These are phyloP conservation scores for Scaptomyza caliginosa DNA, from an alignment of 2,888 invertebrate species.

Conservation along the genomic window DNA sequence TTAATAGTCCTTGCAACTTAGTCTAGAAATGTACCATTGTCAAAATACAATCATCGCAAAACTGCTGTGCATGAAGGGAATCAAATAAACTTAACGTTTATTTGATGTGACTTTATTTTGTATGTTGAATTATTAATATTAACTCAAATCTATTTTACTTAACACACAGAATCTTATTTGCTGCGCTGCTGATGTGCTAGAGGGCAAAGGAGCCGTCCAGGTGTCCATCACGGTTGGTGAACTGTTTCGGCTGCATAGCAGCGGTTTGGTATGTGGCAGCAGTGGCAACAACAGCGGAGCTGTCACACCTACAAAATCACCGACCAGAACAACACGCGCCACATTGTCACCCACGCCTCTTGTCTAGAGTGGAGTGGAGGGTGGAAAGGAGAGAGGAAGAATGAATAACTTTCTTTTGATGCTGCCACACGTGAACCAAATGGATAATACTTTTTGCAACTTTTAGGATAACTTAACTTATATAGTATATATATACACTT, in stretches of 20 bases:
- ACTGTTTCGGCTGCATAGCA: slow-evolving; percentile 88
- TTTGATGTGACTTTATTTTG: slow-evolving; percentile 6
- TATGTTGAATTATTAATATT: slow-evolving; percentile 27
- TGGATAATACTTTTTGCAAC: slow-evolving; percentile 34
- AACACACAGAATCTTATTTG: slow-evolving; percentile 90
- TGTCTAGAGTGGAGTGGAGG: slow-evolving; percentile 52
- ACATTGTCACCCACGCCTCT: slow-evolving; percentile 81
- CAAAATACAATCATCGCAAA: slow-evolving; percentile 12
- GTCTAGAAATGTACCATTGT: slow-evolving; percentile 30
- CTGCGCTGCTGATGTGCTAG: slow-evolving; percentile 95
- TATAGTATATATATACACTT: not conserved
- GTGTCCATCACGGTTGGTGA: slow-evolving; percentile 95
- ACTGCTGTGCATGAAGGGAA: slow-evolving; percentile 4
- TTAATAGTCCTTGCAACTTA: slow-evolving; percentile 16
- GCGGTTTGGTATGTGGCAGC: slow-evolving; percentile 41
- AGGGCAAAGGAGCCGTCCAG: slow-evolving; percentile 94
- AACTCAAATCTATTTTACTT: slow-evolving; percentile 16
- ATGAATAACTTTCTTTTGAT: slow-evolving; percentile 25
- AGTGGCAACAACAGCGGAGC: slow-evolving; percentile 63
- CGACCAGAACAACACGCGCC: slow-evolving; percentile 79
- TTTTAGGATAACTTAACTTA: slow-evolving; percentile 16
- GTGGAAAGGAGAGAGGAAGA: not conserved
- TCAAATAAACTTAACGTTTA: slow-evolving; percentile 3
- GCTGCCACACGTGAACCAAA: slow-evolving; percentile 47
- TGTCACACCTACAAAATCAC: slow-evolving; percentile 78